These are phyloP conservation scores for Zygaena filipendulae DNA, from an alignment of 2,888 invertebrate species.

Conservation along the genomic window DNA sequence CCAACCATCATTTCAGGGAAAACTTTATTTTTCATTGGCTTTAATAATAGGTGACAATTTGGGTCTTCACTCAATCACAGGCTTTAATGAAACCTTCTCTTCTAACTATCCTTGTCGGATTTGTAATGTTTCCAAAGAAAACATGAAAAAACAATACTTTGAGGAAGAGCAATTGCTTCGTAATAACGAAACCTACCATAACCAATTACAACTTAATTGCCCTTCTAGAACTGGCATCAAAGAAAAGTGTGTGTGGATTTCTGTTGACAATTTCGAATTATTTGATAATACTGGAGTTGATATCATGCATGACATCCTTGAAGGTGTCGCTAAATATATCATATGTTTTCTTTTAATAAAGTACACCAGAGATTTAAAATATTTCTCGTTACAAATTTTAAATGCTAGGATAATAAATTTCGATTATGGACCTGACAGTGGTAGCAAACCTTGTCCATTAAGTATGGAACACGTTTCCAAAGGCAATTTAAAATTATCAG, in stretches of 20 bases:
- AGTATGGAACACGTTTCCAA: neutral
- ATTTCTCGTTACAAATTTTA: slow-evolving; percentile 5
- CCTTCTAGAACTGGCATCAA: slow-evolving; percentile 10
- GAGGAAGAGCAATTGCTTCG: neutral
- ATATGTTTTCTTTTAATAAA: slow-evolving; percentile 1
- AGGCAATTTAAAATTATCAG: neutral
- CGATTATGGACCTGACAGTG: slow-evolving; percentile 4
- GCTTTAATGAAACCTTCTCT: slow-evolving; percentile 1
- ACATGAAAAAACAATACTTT: neutral
- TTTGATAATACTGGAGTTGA: slow-evolving; percentile 12
- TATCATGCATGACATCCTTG: slow-evolving; percentile 6
- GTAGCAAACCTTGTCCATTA: neutral
- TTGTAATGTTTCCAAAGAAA: slow-evolving; percentile 13
- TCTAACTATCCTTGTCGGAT: slow-evolving; percentile 13
- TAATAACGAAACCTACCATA: neutral
- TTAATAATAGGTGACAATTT: slow-evolving; percentile 14
- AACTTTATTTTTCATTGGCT: slow-evolving; percentile 7
- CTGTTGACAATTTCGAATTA: slow-evolving; percentile 7
- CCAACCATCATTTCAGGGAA: slow-evolving; percentile 4
- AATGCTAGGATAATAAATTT: slow-evolving; percentile 2
- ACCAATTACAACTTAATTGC: neutral
- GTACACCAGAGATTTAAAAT: neutral
- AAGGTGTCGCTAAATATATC: slow-evolving; percentile 6
- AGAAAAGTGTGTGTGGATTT: slow-evolving; percentile 12
- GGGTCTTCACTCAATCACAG: slow-evolving; percentile 2